These are phyloP conservation scores for Micrastur ruficollis DNA, from an alignment of 2,797 vertebrate species.

Conservation along the genomic window DNA sequence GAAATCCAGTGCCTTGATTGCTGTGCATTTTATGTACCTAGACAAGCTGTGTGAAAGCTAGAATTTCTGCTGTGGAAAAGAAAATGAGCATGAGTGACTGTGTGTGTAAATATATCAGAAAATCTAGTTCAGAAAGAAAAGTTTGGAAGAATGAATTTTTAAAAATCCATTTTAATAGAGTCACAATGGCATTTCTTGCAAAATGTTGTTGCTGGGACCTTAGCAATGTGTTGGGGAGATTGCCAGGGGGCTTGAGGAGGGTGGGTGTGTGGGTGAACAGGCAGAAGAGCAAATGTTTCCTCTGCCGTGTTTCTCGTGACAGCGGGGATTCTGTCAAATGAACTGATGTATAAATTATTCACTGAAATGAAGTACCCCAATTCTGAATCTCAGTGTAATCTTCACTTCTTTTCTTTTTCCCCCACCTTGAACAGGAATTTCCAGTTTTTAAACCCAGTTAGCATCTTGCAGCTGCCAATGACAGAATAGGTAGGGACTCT, in stretches of 20 bases:
- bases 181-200: not conserved
- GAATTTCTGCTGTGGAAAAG: not conserved
- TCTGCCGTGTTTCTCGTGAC: not conserved
- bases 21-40: not conserved
- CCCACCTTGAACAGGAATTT: not conserved
- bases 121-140: not conserved
- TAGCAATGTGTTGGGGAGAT: not conserved
- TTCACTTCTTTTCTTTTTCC: not conserved
- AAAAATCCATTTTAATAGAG: not conserved
- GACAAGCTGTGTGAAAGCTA: not conserved
- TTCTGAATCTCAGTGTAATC: not conserved
- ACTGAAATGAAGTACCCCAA: not conserved
- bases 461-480: not conserved
- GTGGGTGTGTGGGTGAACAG: not conserved
- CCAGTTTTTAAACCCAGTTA: not conserved
- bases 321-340: not conserved
- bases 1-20: not conserved
- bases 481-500: not conserved
- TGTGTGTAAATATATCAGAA: not conserved
- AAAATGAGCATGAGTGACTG: not conserved
- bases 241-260: not conserved
- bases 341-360: not conserved
- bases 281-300: not conserved
- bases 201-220: not conserved
- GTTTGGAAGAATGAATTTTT: not conserved